Conservation (phyloP, 2,888 invertebrate genomes). For the Phymatocera aterrima region DNA sequence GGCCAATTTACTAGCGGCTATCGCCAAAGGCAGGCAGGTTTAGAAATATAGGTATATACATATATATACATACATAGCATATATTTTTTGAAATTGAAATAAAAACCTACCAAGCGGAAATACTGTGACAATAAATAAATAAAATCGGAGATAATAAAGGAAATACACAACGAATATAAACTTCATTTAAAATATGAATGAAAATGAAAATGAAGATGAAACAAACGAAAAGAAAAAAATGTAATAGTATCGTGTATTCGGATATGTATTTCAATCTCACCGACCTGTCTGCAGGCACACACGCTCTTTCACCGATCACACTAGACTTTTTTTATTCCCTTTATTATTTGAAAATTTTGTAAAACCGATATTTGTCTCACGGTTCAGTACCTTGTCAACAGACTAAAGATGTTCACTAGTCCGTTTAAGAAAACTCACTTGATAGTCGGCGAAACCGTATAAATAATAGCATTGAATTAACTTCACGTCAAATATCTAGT, state of each 20-base stretch:
- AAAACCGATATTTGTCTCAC: neutral
- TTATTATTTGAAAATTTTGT: neutral
- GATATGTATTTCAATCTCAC: slow-evolving; percentile 53
- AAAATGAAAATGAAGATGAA: too few relatives aligned
- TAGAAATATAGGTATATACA: neutral
- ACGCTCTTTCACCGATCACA: slow-evolving; percentile 56
- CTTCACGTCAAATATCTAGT: slow-evolving; percentile 70
- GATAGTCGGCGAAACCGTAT: neutral
- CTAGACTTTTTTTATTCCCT: slow-evolving; percentile 36
- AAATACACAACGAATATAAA: neutral
- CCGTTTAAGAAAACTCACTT: neutral
- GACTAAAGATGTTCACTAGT: neutral
- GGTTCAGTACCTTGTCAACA: neutral
- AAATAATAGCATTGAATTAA: slow-evolving; percentile 64
- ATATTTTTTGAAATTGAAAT: neutral
- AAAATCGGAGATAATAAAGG: neutral
- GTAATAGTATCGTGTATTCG: neutral
- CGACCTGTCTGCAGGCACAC: slow-evolving; percentile 62
- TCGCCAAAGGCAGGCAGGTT: slow-evolving; percentile 13
- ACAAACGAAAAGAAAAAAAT: neutral
- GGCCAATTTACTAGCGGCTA: slow-evolving; percentile 34
- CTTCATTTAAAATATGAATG: neutral
- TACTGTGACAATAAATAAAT: neutral
- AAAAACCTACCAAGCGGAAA: neutral
- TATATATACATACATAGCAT: neutral